Evolutionary conservation across 2,797 vertebrate genomes (phyloP).

Genomic region (Poeciliopsis gracilis): DNA sequence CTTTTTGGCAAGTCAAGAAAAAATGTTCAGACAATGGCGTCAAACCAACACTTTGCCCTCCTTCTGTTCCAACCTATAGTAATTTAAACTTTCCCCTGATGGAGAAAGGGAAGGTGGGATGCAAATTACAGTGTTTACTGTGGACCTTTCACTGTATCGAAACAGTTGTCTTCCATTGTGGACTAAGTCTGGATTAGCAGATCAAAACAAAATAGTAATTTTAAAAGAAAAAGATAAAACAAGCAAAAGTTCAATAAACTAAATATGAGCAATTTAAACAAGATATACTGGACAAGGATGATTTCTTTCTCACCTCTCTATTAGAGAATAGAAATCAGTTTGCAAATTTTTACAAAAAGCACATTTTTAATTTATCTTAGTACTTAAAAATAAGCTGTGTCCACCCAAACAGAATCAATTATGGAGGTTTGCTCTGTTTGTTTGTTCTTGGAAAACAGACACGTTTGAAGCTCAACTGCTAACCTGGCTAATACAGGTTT

Average conservation of each 20-base stretch:
- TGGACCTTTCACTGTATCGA: background rate
- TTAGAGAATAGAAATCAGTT: background rate
- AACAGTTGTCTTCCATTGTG: background rate
- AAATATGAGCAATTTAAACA: background rate
- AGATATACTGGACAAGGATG: background rate
- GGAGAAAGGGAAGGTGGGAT: background rate
- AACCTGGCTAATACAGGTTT: constrained; percentile 45
- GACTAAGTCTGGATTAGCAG: background rate
- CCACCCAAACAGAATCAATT: constrained; percentile 62
- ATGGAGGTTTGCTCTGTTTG: constrained; percentile 54
- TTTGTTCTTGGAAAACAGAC: constrained; percentile 47
- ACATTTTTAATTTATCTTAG: constrained; percentile 55
- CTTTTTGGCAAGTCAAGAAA: background rate
- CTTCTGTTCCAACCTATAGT: background rate
- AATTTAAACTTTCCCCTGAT: background rate
- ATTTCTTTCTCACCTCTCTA: background rate
- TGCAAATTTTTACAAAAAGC: constrained; percentile 1
- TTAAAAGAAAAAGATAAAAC: background rate
- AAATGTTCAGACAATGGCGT: background rate
- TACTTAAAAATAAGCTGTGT: constrained; percentile 60
- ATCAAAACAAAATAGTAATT: background rate
- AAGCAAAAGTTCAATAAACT: background rate
- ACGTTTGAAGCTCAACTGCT: constrained; percentile 33
- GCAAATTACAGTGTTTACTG: background rate
- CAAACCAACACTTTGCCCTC: background rate